Conservation (phyloP, 2,888 invertebrate genomes). For the Cordilura impudica region DNA sequence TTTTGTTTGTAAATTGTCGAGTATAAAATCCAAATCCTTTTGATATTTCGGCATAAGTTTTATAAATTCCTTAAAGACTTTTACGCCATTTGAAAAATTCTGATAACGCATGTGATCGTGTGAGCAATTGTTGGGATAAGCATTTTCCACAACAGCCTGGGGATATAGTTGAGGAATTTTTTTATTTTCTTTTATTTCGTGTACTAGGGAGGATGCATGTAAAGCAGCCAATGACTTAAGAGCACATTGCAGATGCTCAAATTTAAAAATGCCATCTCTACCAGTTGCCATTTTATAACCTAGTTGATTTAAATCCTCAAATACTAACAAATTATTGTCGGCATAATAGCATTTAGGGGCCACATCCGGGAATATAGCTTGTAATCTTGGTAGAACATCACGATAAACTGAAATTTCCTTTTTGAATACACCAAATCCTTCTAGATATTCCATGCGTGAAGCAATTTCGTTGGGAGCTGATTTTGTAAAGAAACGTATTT, state of each 20-base stretch:
- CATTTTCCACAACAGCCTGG: slow-evolving; percentile 74
- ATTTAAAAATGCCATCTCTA: slow-evolving; percentile 73
- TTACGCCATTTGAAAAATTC: slow-evolving; percentile 70
- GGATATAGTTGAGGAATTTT: slow-evolving; percentile 69
- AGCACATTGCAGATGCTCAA: slow-evolving; percentile 76
- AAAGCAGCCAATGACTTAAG: slow-evolving; percentile 76
- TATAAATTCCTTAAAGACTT: slow-evolving; percentile 72
- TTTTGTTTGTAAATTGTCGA: slow-evolving; percentile 66
- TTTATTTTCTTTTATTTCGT: slow-evolving; percentile 70
- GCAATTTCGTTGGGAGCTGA: slow-evolving; percentile 79
- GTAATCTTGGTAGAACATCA: slow-evolving; percentile 76
- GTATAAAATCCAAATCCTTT: slow-evolving; percentile 67
- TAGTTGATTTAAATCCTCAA: slow-evolving; percentile 77
- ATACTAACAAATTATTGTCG: slow-evolving; percentile 75
- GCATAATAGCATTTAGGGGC: slow-evolving; percentile 77
- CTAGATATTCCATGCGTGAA: slow-evolving; percentile 79
- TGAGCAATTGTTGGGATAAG: slow-evolving; percentile 72
- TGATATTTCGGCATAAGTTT: slow-evolving; percentile 73
- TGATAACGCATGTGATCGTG: slow-evolving; percentile 67
- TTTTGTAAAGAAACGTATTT: slow-evolving; percentile 80
- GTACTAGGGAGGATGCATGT: slow-evolving; percentile 78
- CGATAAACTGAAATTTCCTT: slow-evolving; percentile 79
- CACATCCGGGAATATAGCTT: slow-evolving; percentile 67
- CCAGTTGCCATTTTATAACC: slow-evolving; percentile 71
- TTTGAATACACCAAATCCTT: slow-evolving; percentile 78